Base-by-base conservation (phyloP, 2,888 invertebrate species). In the Eupithecia tripunctaria region DNA sequence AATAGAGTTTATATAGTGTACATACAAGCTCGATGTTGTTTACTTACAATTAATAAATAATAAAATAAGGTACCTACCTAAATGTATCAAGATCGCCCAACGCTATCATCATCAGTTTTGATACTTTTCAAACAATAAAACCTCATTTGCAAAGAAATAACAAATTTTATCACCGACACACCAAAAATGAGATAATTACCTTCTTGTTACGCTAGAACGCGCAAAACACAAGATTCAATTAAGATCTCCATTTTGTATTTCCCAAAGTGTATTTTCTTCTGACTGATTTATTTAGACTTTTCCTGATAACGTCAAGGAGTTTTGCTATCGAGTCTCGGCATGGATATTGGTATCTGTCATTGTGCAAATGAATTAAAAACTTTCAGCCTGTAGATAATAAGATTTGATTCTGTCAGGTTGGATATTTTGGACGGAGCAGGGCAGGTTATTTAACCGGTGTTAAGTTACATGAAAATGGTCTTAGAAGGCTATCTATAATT, bases 251-350 rank as follows among this genome's bases (percentile, higher is more conserved):
- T 38, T 64, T 38, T 64, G 64, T 64, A 38, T 64, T 38, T 38
- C 14, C 38, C 56, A 56, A 56, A 56, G 21, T 56, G 56, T 56
- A 56, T 64, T 64, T 63, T n/a, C n/a, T n/a, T 32, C 62, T 63
- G n/a, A 63, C 62, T 63, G 64, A 64, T 14, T 64, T 64, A 64
- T 64, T 64, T 64, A 18, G 36, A 36, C 7, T n/a, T 64, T 14
- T 12, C 12, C 21, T 41, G 64, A 64, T 64, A 64, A 38, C 38
- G 64, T 15, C 64, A 64, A 38, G 56, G 56, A 56, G 56, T 25
- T 56, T 25, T 25, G 4, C 25, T 25, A 8, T 0, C 12, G 56
- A 56, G 1, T 12, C 56, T 12, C 25, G 56, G 56, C 56, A 56
- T 56, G 56, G 14, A 25, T 56, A 12, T 56, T 56, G 56, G 5